Evolutionary conservation across 1,140 invertebrate genomes (phyloP).

Genomic region (Neodiprion lecontei): DNA sequence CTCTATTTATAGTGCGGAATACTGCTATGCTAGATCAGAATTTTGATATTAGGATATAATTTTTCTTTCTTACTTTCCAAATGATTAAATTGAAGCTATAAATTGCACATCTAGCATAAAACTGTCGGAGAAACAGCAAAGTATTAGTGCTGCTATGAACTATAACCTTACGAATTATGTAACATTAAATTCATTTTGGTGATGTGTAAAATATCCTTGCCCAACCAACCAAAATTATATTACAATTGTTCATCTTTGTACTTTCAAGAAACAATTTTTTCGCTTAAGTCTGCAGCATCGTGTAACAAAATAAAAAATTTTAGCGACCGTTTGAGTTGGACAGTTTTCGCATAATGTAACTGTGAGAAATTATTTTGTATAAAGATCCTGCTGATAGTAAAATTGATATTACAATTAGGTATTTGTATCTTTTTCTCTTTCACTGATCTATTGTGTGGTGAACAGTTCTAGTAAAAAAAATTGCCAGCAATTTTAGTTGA

Average conservation of each 20-base stretch:
- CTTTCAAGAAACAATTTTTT: not conserved
- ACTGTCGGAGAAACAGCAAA: not conserved
- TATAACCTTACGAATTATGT: not conserved
- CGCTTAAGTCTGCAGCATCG: not conserved
- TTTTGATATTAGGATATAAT: too few relatives aligned
- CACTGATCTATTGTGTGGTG: not conserved
- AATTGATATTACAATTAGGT: not conserved
- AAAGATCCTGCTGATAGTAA: not conserved
- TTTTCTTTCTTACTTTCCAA: too few relatives aligned
- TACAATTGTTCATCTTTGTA: constrained; percentile 2
- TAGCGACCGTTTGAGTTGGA: not conserved
- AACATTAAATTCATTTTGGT: not conserved
- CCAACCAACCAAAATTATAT: not conserved
- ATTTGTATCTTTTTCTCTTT: not conserved
- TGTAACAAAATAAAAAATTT: not conserved
- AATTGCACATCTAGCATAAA: too few relatives aligned
- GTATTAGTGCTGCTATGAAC: not conserved
- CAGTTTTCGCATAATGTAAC: not conserved
- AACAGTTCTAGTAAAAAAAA: not conserved
- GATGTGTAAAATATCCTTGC: not conserved
- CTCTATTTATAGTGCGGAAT: too few relatives aligned
- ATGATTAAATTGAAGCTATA: too few relatives aligned
- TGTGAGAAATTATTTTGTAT: not conserved
- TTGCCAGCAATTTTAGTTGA: not conserved
- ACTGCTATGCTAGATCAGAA: too few relatives aligned